phyloP scores from a whole-genome alignment of 2,113 vertebrate species.

The Gavialis gangeticus region DNA sequence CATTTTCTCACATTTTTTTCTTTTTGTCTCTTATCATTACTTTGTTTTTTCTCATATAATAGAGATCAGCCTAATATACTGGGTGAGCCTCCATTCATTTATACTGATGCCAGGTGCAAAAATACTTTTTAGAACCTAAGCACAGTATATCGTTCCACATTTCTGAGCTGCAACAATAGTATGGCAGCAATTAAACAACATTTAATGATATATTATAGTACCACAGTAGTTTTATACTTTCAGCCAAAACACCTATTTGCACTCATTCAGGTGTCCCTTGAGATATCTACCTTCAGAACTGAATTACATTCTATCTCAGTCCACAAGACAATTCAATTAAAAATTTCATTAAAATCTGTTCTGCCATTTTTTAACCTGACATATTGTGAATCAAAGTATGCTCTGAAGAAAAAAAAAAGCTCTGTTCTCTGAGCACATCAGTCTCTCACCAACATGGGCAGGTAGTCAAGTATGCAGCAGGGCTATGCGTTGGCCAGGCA shows the following conservation, averaged over 20 bases:
- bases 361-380: slow-evolving; percentile 9
- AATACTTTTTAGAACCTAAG: neutral
- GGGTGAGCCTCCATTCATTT: neutral
- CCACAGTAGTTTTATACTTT: neutral
- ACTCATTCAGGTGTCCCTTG: neutral
- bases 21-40: neutral
- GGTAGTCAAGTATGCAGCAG: too few relatives aligned
- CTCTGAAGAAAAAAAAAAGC: neutral
- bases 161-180: neutral
- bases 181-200: neutral
- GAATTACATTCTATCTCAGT: neutral
- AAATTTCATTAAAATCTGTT: slow-evolving; percentile 28
- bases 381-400: slow-evolving; percentile 5
- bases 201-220: neutral
- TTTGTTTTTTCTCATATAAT: neutral
- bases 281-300: neutral
- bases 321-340: neutral
- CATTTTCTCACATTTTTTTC: neutral
- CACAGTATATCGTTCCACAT: neutral
- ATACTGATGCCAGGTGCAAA: neutral
- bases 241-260: slow-evolving; percentile 1
- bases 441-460: too few relatives aligned
- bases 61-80: neutral
- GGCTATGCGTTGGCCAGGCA: too few relatives aligned
- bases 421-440: too few relatives aligned